phyloP scores from a whole-genome alignment of 2,888 invertebrate genomes.

The Plagiodera versicolora region DNA sequence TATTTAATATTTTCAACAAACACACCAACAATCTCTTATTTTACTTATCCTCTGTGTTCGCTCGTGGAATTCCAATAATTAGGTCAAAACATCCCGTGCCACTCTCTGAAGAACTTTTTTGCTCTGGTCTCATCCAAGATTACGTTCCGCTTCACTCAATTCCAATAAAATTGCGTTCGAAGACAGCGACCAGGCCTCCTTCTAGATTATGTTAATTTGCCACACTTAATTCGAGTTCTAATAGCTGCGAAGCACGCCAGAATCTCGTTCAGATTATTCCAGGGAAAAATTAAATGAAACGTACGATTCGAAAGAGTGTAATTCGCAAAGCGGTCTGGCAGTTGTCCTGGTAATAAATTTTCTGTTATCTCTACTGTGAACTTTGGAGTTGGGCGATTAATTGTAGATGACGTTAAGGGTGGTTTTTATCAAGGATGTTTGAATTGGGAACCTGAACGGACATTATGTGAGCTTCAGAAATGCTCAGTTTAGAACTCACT shows the following conservation, averaged over 20 bases:
- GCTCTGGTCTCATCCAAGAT: not conserved
- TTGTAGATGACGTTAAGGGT: not conserved
- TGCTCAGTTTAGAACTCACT: too few species aligned
- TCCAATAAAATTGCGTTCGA: not conserved
- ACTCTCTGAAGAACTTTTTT: too few species aligned
- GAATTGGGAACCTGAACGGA: too few species aligned
- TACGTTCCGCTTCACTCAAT: not conserved
- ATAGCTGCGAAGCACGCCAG: slow-evolving; percentile 7
- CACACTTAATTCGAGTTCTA: not conserved
- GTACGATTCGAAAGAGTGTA: not conserved
- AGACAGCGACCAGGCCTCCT: not conserved
- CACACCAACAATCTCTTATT: too few species aligned
- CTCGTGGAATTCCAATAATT: too few species aligned
- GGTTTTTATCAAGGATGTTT: too few species aligned
- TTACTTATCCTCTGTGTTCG: too few species aligned
- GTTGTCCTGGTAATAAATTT: not conserved
- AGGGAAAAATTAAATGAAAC: not conserved
- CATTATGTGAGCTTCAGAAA: too few species aligned
- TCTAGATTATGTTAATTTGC: slow-evolving; percentile 10
- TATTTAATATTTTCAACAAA: too few species aligned
- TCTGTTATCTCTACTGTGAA: not conserved
- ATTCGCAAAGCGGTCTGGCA: not conserved
- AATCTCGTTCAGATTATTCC: not conserved
- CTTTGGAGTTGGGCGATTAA: not conserved
- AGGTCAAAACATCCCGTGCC: too few species aligned